Percentiles rank a stretch among this genome's conserved stretches.
phyloP scores from a whole-genome alignment of 2,113 vertebrate species.

The Campylomormyrus numenius region DNA sequence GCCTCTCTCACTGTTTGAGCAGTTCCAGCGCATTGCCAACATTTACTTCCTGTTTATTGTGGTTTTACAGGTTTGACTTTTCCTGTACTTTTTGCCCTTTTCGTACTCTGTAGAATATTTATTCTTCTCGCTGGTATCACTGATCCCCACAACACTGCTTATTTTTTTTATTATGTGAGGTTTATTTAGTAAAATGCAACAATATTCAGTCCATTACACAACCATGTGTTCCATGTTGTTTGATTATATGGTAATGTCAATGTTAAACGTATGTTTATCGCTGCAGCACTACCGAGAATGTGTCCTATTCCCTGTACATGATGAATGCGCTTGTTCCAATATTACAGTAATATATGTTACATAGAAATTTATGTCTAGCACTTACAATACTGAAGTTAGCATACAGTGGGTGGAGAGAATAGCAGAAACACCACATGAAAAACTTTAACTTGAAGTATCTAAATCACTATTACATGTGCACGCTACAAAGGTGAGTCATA shows the following conservation, averaged over 20 bases:
- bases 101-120: background rate
- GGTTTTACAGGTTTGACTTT: slow-evolving; percentile 72
- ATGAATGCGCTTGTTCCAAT: background rate
- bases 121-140: background rate
- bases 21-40: slow-evolving; percentile 79
- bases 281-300: background rate
- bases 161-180: background rate
- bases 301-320: background rate
- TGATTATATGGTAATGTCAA: background rate
- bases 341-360: background rate
- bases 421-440: background rate
- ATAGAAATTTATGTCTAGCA: background rate
- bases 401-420: background rate
- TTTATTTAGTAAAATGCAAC: background rate
- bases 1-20: slow-evolving; percentile 79
- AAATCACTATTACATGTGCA: background rate
- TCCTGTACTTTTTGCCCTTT: background rate
- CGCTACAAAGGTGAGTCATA: background rate
- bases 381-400: background rate
- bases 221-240: background rate
- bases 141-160: background rate
- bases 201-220: background rate
- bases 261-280: background rate
- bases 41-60: slow-evolving; percentile 81
- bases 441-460: background rate